Evolutionary conservation across 2,113 vertebrate genomes (phyloP), one percentile per base, ranked within the genome.

Genomic region (Corvus hawaiiensis): DNA sequence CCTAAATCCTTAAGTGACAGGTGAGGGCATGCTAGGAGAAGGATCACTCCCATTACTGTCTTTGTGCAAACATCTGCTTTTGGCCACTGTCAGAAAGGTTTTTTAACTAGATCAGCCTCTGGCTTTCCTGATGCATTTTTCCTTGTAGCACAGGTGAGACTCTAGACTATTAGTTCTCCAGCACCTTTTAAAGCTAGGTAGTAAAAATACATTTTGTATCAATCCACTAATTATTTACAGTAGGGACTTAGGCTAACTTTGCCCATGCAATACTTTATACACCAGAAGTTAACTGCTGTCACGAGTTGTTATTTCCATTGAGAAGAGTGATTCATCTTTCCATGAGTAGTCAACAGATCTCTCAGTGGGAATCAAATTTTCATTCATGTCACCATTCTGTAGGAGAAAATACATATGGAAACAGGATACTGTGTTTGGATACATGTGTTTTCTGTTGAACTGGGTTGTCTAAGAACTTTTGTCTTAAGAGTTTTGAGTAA

Each of bases 271-370:
- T 92, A 39, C 78, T 95, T 84, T 82, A 93, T 77, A 46, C 84
- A 82, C 92, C 80, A 88, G 80, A 95, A 94, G 63, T 93, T 96
- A 91, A 77, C 63, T 97, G 95, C 87, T 96, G 92, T 85, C 84
- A 58, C 20, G 21, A 95, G 81, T 96, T 72, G 51, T 97, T 96
- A 81, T 97, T 98, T 98, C 97, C 94, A 96, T 87, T 95, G 78
- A 97, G 95, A 97, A 96, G 5, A 94, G 49, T 84, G 75, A 96
- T 97, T 98, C 93, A 73, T 97, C 92, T 97, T 98, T 97, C 95
- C 87, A 55, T 67, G 83, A 91, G 80, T 73, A 55, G 46, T 96
- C 51, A 68, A 56, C 63, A 96, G 89, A 96, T 95, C 84, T 94
- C 96, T 93, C 91, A 97, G 61, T 78, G 44, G 85, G 93, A 97